Percentiles rank a stretch among this genome's conserved stretches.
Evolutionary conservation across 2,113 vertebrate genomes (phyloP).

Genomic region (Vidua chalybeata): DNA sequence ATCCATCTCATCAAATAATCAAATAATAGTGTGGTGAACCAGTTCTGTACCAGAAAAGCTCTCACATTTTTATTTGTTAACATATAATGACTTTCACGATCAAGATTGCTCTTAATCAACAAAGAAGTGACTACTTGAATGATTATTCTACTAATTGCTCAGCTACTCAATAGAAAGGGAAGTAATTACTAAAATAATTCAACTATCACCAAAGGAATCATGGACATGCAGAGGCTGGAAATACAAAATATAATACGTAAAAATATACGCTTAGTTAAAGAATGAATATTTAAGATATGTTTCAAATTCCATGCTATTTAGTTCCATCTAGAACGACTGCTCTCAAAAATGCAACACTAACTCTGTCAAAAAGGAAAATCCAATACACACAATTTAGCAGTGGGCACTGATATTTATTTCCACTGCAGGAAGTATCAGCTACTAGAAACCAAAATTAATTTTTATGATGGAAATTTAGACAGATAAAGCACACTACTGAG

Average conservation of each 20-base stretch:
- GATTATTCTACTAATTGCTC: constrained; percentile 21
- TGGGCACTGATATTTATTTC: neutral
- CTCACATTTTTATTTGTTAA: neutral
- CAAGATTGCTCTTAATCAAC: neutral
- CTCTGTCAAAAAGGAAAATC: neutral
- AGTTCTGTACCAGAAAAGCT: neutral
- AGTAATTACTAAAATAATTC: constrained; percentile 32
- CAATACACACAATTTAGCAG: accelerated
- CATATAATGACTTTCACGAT: neutral
- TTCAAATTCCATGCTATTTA: neutral
- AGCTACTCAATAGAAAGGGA: neutral
- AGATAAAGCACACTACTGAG: neutral
- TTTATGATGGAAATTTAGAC: neutral
- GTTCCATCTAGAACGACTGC: neutral
- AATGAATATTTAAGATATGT: neutral
- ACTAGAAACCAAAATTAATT: neutral
- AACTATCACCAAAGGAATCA: neutral
- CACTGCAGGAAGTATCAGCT: neutral
- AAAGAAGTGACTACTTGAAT: constrained; percentile 19
- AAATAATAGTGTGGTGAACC: neutral
- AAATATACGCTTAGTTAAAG: neutral
- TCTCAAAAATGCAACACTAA: neutral
- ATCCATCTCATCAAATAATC: neutral
- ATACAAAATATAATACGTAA: neutral
- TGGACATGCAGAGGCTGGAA: neutral